Percentiles rank a stretch among this genome's conserved stretches.
These are phyloP conservation scores for Anastrepha obliqua DNA, from an alignment of 1,140 invertebrate genomes.

Conservation along the genomic window DNA sequence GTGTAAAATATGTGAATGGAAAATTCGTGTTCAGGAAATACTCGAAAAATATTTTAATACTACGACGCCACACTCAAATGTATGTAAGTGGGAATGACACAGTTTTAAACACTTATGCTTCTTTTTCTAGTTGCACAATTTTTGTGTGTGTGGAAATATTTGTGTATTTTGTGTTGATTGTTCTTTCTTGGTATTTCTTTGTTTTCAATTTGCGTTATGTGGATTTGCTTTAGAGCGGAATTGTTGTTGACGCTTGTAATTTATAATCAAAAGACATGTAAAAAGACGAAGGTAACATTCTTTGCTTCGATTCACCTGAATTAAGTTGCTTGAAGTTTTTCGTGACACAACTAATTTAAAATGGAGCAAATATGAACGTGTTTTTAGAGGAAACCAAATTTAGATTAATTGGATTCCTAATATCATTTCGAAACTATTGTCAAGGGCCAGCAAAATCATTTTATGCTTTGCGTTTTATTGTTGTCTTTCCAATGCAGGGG, in stretches of 20 bases:
- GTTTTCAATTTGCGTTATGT: neutral
- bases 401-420: too few relatives aligned
- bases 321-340: neutral
- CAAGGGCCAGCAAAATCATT: too few relatives aligned
- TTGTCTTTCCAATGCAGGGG: too few relatives aligned
- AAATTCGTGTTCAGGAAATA: neutral
- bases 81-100: conserved; percentile 1
- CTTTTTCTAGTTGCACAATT: conserved; percentile 11
- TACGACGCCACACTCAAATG: neutral
- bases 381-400: too few relatives aligned
- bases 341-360: too few relatives aligned
- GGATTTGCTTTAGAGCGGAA: neutral
- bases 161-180: neutral
- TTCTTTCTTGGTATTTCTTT: neutral
- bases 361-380: too few relatives aligned
- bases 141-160: neutral
- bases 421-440: too few relatives aligned
- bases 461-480: too few relatives aligned
- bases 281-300: neutral
- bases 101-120: neutral
- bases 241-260: conserved; percentile 16
- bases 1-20: conserved; percentile 40
- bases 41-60: conserved; percentile 16
- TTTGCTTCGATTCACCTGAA: conserved; percentile 16
- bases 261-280: neutral